Evolutionary conservation across 2,797 vertebrate species (phyloP).

Genomic region (Calcarius lapponicus): DNA sequence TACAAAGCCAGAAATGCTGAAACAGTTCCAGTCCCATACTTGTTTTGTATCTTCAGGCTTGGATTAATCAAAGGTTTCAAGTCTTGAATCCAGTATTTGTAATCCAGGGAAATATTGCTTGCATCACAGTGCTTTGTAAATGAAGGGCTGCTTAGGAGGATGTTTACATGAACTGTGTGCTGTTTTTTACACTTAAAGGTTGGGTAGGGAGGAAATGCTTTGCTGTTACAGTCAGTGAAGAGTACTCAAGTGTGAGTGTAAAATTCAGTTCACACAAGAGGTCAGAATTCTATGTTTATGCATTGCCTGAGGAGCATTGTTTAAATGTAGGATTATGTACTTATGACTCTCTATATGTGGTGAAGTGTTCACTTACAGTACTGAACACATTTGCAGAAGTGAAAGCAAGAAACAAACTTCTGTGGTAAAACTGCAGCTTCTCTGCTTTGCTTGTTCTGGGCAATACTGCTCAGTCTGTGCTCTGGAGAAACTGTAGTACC

Average conservation of each 20-base stretch:
- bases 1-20: background rate
- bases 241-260: background rate
- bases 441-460: background rate
- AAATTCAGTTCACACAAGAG: background rate
- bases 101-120: background rate
- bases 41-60: background rate
- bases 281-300: background rate
- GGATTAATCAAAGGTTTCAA: background rate
- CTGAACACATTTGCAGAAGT: background rate
- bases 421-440: background rate
- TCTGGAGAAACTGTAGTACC: background rate
- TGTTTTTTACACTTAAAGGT: background rate
- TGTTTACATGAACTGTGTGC: background rate
- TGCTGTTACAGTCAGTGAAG: background rate
- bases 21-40: background rate
- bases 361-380: background rate
- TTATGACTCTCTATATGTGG: background rate
- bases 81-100: background rate
- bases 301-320: background rate
- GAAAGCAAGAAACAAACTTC: background rate
- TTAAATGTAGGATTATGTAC: background rate
- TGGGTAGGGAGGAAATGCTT: background rate
- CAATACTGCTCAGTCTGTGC: background rate
- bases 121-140: background rate
- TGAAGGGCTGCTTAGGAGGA: background rate